Evolutionary conservation across 2,888 invertebrate species (phyloP), one percentile per base, ranked within the genome.

Genomic region (Drosophila robusta): DNA sequence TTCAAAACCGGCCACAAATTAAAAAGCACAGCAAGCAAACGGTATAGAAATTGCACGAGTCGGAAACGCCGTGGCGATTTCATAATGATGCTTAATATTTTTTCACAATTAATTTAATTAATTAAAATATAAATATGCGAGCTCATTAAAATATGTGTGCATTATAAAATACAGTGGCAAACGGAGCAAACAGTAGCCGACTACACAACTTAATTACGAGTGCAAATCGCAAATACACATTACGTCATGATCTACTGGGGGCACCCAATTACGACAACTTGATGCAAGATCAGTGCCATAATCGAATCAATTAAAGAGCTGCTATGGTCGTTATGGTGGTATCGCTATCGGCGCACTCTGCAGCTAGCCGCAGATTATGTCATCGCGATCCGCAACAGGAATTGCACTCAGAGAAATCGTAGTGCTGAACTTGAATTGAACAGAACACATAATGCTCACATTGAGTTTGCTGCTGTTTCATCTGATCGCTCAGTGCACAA

Each of bases 51-150:
- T 63, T 64, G 58, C 63, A 60, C 24, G 51, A 75, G 36, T 62
- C 47, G 70, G 70, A 75, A 75, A 63, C 56, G 46, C 38, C 18
- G 22, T 22, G 45, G 22, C 42, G 36, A 68, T 71, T 68, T 71
- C 68, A 60, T 68, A 68, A 73, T 73, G 72, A 52, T 55, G 61
- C 55, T 60, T 56, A 49, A 62, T 18, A n/a, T 51, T 57, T 60
- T 24, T 60, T 68, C 57, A 58, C 47, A 64, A 29, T 29, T 68
- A 78, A 80, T 75, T 74, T 70, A 81, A 68, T 80, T 69, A 84
- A 78, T 80, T 70, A 82, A 82, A 82, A 74, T 70, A 78, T 74
- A 78, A 60, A 67, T 66, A 80, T 80, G 69, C 62, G 78, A 64
- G 69, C 82, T 84, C 78, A 84, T 84, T 83, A 80, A 78, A 78